Base-by-base conservation (phyloP, 2,888 invertebrate genomes). In the Stenoptilia bipunctidactyla region DNA sequence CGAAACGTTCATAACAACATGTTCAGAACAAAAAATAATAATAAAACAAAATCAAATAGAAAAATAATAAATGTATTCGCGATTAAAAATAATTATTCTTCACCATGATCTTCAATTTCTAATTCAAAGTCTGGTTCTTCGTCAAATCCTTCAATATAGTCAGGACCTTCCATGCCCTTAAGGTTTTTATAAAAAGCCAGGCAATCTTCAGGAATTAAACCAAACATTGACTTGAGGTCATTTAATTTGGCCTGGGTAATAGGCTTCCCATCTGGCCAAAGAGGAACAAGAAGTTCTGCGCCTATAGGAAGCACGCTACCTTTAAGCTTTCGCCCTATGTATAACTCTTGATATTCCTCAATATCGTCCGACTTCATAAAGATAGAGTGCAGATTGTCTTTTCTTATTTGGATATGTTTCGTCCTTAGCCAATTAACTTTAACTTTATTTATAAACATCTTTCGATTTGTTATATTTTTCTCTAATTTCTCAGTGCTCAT, bases 221-320 rank as follows among this genome's bases (percentile, higher is more conserved):
- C 34, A 27, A 38, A 41, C 5, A 49, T 8, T 6, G 45, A 48
- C 35, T 30, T 34, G 37, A 47, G 38, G 34, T 49, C 47, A 33
- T 33, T 40, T 13, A 49, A 40, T 42, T 49, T 49, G 20, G 45
- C 45, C 34, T 35, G 45, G 13, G 46, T 43, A 34, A 46, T 47
- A 6, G 38, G 37, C 45, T 47, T 49, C n/a, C 49, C 47, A 34
- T 46, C 34, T 36, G 49, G 46, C 49, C 47, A 47, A n/a, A n/a
- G n/a, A n/a, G n/a, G n/a, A n/a, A n/a, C n/a, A 20, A 49, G 37
- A 13, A 15, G 36, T 12, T 27, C 35, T 13, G 45, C 37, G 38
- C 42, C 44, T 15, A 14, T 13, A 36, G 14, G 34, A 13, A 34
- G 8, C 35, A 42, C 42, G 6, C 6, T 30, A 3, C 6, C 4